Evolutionary conservation across 2,888 invertebrate species (phyloP), one percentile per base, ranked within the genome.

Genomic region (Trachelus tabidus): DNA sequence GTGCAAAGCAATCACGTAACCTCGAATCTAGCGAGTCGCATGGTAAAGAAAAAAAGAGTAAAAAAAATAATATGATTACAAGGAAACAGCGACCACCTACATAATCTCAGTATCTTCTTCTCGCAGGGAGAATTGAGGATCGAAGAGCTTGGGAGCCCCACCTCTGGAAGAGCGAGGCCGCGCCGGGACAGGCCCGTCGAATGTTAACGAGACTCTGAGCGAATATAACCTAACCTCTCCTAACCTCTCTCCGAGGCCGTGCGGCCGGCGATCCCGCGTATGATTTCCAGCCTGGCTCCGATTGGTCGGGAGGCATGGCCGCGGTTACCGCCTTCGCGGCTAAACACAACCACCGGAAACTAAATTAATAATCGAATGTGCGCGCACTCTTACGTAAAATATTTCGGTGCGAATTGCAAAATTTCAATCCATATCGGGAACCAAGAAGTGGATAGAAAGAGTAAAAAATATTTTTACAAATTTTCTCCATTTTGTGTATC

Each of bases 141-240:
- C 86, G 89, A 87, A 88, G 87, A 84, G 84, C 84, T 4, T 83
- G 83, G 85, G 85, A 83, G 84, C 83, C 86, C 87, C 88, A 84
- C 86, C 87, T 85, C 85, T 85, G 75, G 73, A 76, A 80, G 79
- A 69, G 82, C 85, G 85, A 84, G 84, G 86, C 85, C 85, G 86
- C 83, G 86, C 83, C 85, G 86, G 88, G 89, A 89, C 89, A 87
- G 88, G 89, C 89, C 86, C 89, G 89, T 89, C 89, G 89, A 89
- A 89, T 89, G 89, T 89, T 89, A 89, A 89, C 88, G 83, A 87
- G 88, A 82, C 84, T 84, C 75, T 83, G 87, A 86, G 82, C 85
- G 84, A 84, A 83, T 81, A 84, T 85, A 88, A 87, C 88, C 83
- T 88, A 87, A 87, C 87, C 87, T 84, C 84, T 85, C 85, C 85